A percentile compares a stretch with the other conserved stretches of the same genome.
phyloP scores from a whole-genome alignment of 2,113 vertebrate genomes.

The Asarcornis scutulata region DNA sequence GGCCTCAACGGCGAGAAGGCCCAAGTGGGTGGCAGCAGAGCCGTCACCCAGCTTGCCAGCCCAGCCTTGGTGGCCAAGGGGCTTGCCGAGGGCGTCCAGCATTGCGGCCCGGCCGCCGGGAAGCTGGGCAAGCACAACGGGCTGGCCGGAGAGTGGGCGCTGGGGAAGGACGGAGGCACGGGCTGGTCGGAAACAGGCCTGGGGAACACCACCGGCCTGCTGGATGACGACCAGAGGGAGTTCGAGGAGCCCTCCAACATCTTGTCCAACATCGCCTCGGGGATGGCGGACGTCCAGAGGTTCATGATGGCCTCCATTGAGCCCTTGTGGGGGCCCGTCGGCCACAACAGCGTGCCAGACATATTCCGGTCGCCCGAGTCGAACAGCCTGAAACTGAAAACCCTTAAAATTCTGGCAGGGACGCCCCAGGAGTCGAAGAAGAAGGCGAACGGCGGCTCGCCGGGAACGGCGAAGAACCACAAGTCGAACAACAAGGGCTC shows the following conservation, averaged over 20 bases:
- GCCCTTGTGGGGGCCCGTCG: constrained; percentile 91
- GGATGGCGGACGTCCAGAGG: constrained; percentile 98
- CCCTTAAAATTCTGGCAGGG: constrained; percentile 96
- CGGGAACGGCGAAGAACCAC: constrained; percentile 84
- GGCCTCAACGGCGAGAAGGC: constrained; percentile 87
- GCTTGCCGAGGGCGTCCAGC: constrained; percentile 67
- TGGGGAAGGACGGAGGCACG: constrained; percentile 76
- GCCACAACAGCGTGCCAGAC: constrained; percentile 81
- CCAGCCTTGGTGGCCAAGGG: constrained; percentile 64
- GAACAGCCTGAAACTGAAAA: constrained; percentile 98
- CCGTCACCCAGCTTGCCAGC: constrained; percentile 58
- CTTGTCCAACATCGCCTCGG: constrained; percentile 98
- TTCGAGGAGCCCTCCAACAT: constrained; percentile 99
- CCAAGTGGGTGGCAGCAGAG: constrained; percentile 72
- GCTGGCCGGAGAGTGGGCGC: constrained; percentile 85
- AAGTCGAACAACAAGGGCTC: constrained; percentile 88
- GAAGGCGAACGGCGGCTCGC: constrained; percentile 81
- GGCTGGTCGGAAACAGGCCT: constrained; percentile 84
- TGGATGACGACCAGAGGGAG: constrained; percentile 95
- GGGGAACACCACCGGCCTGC: constrained; percentile 80
- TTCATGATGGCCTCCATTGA: constrained; percentile 99
- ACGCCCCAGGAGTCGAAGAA: constrained; percentile 94
- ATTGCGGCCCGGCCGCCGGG: constrained; percentile 45
- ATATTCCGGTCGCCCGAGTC: constrained; percentile 91
- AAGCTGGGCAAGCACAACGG: constrained; percentile 76